A percentile compares a stretch with the other conserved stretches of the same genome.
phyloP scores from a whole-genome alignment of 2,888 invertebrate genomes.

The Celastrina argiolus region DNA sequence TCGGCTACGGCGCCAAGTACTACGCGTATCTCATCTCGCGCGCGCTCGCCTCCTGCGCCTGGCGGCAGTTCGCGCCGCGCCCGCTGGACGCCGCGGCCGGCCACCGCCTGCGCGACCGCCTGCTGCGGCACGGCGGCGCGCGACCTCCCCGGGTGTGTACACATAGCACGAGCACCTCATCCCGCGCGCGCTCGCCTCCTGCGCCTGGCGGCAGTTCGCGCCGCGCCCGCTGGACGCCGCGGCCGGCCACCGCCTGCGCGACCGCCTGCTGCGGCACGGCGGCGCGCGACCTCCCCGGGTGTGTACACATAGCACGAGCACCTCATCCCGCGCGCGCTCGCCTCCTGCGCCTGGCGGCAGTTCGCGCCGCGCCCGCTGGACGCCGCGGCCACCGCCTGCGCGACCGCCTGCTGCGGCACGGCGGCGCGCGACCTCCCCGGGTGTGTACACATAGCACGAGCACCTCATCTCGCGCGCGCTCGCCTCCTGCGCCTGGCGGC shows the following conservation, averaged over 20 bases:
- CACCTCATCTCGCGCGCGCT: no score
- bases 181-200: slow-evolving; percentile 94
- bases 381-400: slow-evolving; percentile 84
- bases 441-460: no score
- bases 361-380: slow-evolving; percentile 87
- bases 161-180: slow-evolving; percentile 95
- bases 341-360: no score
- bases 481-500: no score
- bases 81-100: slow-evolving; percentile 89
- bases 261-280: slow-evolving; percentile 89
- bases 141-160: slow-evolving; percentile 83
- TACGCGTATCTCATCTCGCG: slow-evolving; percentile 98
- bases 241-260: slow-evolving; percentile 88
- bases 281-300: slow-evolving; percentile 90
- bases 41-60: slow-evolving; percentile 94
- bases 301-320: no score
- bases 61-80: slow-evolving; percentile 90
- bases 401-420: slow-evolving; percentile 87
- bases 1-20: slow-evolving; percentile 99
- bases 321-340: no score
- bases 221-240: slow-evolving; percentile 84
- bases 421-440: slow-evolving; percentile 91
- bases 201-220: slow-evolving; percentile 95
- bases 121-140: slow-evolving; percentile 93
- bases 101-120: slow-evolving; percentile 84